Conservation (phyloP, 2,797 vertebrate genomes). For the Myotis daubentonii region DNA sequence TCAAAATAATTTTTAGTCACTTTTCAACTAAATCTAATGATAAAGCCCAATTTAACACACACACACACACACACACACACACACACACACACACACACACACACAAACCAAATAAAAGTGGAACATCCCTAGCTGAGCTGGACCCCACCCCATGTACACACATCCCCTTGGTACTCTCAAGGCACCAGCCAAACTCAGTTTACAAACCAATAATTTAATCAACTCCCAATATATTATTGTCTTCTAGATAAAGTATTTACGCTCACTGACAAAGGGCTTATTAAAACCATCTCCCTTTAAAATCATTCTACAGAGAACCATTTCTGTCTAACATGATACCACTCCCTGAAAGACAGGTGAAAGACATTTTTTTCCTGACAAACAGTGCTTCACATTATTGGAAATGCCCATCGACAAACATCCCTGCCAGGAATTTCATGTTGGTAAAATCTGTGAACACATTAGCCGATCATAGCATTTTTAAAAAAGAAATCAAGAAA, state of each 20-base stretch:
- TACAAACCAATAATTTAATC: constrained; percentile 37
- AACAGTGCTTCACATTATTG: neutral
- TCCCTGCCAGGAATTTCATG: neutral
- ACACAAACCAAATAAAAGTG: neutral
- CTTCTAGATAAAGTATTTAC: constrained; percentile 38
- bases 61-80: neutral
- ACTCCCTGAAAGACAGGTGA: neutral
- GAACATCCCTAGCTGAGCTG: neutral
- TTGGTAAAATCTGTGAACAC: constrained; percentile 7
- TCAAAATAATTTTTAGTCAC: constrained; percentile 48
- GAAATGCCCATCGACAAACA: neutral
- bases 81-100: neutral
- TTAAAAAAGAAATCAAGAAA: neutral
- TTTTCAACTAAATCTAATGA: constrained; percentile 25
- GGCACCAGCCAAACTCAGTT: neutral
- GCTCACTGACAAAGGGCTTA: neutral
- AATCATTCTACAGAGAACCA: constrained; percentile 42
- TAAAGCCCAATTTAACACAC: neutral
- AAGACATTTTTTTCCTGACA: neutral
- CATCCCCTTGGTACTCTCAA: neutral
- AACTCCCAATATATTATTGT: neutral
- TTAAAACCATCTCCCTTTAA: constrained; percentile 32
- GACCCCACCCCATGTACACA: too few species aligned
- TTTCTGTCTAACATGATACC: constrained; percentile 30
- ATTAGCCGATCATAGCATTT: neutral